These are phyloP conservation scores for Brachyhypopomus occidentalis DNA, from an alignment of 2,113 vertebrate species.

Conservation along the genomic window DNA sequence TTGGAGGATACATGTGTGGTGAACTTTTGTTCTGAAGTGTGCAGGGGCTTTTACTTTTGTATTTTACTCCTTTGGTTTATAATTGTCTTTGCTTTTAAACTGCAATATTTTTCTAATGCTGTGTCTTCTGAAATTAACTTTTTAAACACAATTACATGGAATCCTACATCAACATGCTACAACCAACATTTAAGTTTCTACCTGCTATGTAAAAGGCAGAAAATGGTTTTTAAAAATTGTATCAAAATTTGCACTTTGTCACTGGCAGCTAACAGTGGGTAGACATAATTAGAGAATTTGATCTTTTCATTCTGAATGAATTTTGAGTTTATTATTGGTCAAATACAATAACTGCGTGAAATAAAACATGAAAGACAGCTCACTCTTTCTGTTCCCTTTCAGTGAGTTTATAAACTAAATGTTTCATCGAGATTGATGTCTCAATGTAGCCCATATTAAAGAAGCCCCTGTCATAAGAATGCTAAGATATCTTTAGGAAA, in stretches of 20 bases:
- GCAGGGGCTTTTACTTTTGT: conserved; percentile 20
- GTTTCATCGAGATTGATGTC: no score
- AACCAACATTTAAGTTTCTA: conserved; percentile 22
- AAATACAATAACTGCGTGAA: conserved; percentile 39
- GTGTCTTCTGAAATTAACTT: conserved; percentile 31
- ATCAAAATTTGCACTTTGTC: conserved; percentile 46
- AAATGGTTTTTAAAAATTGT: conserved; percentile 22
- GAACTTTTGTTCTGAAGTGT: conserved; percentile 2
- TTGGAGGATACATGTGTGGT: conserved; percentile 24
- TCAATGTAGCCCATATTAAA: no score
- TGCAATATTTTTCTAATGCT: conserved; percentile 55
- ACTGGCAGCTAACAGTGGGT: conserved; percentile 50
- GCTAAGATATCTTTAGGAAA: no score
- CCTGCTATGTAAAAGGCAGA: conserved; percentile 37
- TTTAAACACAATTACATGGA: conserved; percentile 23
- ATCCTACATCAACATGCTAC: not conserved
- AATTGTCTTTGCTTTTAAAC: conserved; percentile 37
- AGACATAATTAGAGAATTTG: conserved; percentile 6
- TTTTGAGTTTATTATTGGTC: conserved; percentile 30
- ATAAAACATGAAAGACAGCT: conserved; percentile 45
- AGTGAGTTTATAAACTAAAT: not conserved
- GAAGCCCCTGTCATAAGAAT: no score
- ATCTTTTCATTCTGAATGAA: conserved; percentile 20
- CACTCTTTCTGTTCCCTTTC: not conserved
- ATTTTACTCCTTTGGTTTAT: conserved; percentile 29